Evolutionary conservation across 2,888 invertebrate genomes (phyloP).

Genomic region (Punctoribates punctum): DNA sequence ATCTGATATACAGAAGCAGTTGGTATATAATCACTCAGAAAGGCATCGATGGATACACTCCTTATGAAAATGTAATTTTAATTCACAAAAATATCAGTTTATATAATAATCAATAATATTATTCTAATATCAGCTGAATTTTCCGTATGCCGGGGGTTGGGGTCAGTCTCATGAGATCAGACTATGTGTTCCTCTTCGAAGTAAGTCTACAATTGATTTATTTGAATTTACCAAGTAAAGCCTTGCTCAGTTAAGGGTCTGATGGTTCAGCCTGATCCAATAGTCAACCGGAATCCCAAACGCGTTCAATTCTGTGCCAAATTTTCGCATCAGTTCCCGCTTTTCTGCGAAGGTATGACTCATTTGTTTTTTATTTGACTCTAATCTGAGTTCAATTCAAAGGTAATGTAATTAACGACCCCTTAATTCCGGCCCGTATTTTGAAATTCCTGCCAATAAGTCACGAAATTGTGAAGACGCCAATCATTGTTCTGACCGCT

Average conservation of each 20-base stretch:
- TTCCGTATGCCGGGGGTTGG: slow-evolving; percentile 51
- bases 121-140: slow-evolving; percentile 44
- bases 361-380: neutral
- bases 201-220: slow-evolving; percentile 48
- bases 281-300: neutral
- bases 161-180: slow-evolving; percentile 51
- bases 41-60: slow-evolving; percentile 58
- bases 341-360: slow-evolving; percentile 26
- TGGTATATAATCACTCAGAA: slow-evolving; percentile 60
- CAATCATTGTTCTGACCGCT: slow-evolving; percentile 50
- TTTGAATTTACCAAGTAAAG: neutral
- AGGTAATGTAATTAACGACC: slow-evolving; percentile 27
- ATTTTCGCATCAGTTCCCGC: neutral
- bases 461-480: slow-evolving; percentile 48
- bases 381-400: neutral
- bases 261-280: slow-evolving; percentile 8
- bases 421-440: slow-evolving; percentile 21
- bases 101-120: slow-evolving; percentile 18
- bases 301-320: slow-evolving; percentile 17
- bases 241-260: slow-evolving; percentile 9
- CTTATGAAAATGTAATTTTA: slow-evolving; percentile 52
- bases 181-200: slow-evolving; percentile 56
- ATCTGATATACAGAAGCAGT: slow-evolving; percentile 59
- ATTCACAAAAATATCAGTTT: slow-evolving; percentile 51
- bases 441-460: slow-evolving; percentile 6